Percentiles rank a stretch among this genome's conserved stretches.
phyloP scores from a whole-genome alignment of 2,888 invertebrate genomes.

The Trissolcus japonicus region DNA sequence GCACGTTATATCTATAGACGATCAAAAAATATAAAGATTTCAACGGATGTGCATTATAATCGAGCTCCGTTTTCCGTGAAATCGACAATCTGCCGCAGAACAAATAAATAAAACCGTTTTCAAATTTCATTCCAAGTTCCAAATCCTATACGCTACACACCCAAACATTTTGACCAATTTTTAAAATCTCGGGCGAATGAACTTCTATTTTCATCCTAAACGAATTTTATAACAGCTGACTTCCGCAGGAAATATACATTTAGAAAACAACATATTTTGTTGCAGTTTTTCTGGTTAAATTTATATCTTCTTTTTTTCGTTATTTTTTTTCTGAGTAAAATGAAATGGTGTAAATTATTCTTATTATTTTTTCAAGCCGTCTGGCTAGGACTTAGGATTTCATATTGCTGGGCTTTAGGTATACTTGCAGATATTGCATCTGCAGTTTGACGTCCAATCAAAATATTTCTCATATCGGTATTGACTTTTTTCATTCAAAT shows the following conservation, averaged over 20 bases:
- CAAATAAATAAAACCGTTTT: not conserved
- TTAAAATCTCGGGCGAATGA: not conserved
- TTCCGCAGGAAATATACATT: not conserved
- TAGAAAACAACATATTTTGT: not conserved
- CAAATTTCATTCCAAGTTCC: not conserved
- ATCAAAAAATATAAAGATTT: slow-evolving; percentile 34
- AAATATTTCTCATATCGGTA: slow-evolving; percentile 20
- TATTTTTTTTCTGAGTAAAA: not conserved
- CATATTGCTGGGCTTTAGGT: slow-evolving; percentile 64
- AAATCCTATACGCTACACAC: too few relatives aligned
- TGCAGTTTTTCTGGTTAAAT: not conserved
- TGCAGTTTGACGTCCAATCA: slow-evolving; percentile 25
- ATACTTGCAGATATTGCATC: slow-evolving; percentile 63
- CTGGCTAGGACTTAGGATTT: slow-evolving; percentile 63
- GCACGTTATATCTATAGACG: slow-evolving; percentile 10
- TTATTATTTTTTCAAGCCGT: slow-evolving; percentile 22
- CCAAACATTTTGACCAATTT: too few relatives aligned
- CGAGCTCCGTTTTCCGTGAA: slow-evolving; percentile 17
- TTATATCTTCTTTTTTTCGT: not conserved
- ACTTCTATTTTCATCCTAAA: slow-evolving; percentile 7
- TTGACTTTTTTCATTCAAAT: slow-evolving; percentile 10
- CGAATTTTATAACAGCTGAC: not conserved
- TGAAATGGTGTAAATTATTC: not conserved
- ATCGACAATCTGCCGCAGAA: not conserved
- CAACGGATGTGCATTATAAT: slow-evolving; percentile 43